Base-by-base conservation (phyloP, 1,140 invertebrate species). In the Steinernema khuongi region DNA sequence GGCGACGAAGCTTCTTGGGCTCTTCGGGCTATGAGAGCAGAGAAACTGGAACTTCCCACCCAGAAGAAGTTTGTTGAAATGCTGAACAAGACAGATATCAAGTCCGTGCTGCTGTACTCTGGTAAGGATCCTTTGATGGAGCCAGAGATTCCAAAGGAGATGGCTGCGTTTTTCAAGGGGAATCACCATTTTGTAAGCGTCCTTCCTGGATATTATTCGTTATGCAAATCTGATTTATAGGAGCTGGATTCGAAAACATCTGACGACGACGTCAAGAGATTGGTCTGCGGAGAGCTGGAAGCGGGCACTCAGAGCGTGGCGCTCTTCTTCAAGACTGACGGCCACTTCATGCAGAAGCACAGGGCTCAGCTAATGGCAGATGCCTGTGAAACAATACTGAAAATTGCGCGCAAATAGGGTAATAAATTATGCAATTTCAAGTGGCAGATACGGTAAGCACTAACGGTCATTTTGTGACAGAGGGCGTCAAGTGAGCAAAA, bases 41-140 rank as follows among this genome's bases (percentile, higher is more conserved):
- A 60, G 26, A 60, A 60, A 22, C 50, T 60, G 19, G 50, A 60
- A 22, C 50, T 60, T 60, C 50, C 50, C 26, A 60, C 50, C 26
- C 50, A 60, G 26, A 26, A 17, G 11, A 4, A 7, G 2, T 60
- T 17, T 22, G 50, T 60, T 60, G 50, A 7, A 22, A 60, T 14
- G 22, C 50, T 60, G 4, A 60, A 60, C 19, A 22, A 60, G 7
- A 60, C n/a, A 11, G 31, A 68, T 32, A 50, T 79, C 19, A 68
- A 66, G 60, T 28, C 69, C 1, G 26, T 79, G 22, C 31, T 79
- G 19, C 28, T 60, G 17, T 79, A 78, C 32, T 50, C 71, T 11
- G 79, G 79, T 17, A 71, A 78, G 22, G 79, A 79, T 67, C 28
- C 31, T 50, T n/a, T 79, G 2, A 73, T 79, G 68, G 76, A 79